phyloP scores from a whole-genome alignment of 2,797 vertebrate species.

The Peromyscus attwateri region DNA sequence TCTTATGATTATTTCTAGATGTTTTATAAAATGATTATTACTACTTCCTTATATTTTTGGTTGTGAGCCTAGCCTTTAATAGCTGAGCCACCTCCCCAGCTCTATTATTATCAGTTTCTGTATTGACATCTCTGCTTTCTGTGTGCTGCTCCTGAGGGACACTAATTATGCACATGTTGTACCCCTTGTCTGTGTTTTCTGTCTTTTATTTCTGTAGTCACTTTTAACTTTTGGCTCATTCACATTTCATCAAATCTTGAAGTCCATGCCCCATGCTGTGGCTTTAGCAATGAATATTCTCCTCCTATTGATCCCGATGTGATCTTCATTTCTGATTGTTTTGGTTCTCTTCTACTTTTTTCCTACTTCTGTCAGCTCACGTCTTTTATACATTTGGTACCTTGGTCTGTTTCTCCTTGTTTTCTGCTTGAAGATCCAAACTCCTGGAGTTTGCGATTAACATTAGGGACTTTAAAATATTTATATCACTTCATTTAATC shows the following conservation, averaged over 20 bases:
- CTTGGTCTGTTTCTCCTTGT: neutral
- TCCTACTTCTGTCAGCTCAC: neutral
- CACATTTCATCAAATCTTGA: conserved; percentile 38
- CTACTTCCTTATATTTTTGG: neutral
- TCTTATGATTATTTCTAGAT: conserved; percentile 1
- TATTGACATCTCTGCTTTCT: neutral
- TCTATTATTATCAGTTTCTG: neutral
- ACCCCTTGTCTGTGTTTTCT: neutral
- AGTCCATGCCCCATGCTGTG: neutral
- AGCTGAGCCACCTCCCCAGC: neutral
- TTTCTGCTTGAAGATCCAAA: neutral
- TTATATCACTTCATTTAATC: conserved; percentile 10
- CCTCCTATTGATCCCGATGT: neutral
- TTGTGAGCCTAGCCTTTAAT: neutral
- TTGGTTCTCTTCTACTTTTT: neutral
- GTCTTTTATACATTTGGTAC: neutral
- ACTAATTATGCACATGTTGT: neutral
- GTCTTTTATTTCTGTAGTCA: conserved; percentile 45
- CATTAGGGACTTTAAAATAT: conserved; percentile 32
- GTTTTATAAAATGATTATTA: conserved; percentile 18
- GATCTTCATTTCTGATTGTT: neutral
- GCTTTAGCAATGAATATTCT: neutral
- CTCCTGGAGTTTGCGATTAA: conserved; percentile 26
- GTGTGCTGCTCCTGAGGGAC: neutral
- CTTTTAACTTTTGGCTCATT: conserved; percentile 58